Evolutionary conservation across 2,797 vertebrate species (phyloP).

Genomic region (Distichodus sexfasciatus): DNA sequence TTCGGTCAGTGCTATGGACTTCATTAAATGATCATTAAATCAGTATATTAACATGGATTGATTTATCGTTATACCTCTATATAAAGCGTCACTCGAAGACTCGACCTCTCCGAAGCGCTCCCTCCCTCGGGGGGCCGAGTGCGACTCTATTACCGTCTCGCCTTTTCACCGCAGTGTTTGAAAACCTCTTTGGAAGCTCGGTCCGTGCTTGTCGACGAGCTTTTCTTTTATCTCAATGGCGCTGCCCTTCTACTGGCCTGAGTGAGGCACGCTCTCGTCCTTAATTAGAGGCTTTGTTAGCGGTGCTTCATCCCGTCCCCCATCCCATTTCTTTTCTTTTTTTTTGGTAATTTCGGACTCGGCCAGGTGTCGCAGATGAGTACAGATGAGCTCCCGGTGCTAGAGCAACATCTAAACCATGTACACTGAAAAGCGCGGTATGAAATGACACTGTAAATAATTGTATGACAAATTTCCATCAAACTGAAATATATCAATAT

Average conservation of each 20-base stretch:
- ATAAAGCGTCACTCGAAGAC: neutral
- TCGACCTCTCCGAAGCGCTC: neutral
- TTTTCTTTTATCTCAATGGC: neutral
- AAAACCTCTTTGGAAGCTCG: neutral
- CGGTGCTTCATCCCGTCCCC: neutral
- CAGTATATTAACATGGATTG: too few relatives aligned
- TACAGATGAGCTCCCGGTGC: too few relatives aligned
- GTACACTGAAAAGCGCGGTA: too few relatives aligned
- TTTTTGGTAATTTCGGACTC: too few relatives aligned
- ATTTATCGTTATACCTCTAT: conserved; percentile 20
- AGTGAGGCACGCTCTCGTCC: neutral
- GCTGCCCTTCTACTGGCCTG: neutral
- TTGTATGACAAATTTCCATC: too few relatives aligned
- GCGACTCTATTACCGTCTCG: neutral
- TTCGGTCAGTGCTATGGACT: too few relatives aligned
- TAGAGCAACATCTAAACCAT: too few relatives aligned
- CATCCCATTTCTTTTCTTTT: neutral
- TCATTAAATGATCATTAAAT: too few relatives aligned
- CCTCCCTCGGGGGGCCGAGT: neutral
- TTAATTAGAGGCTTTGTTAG: conserved; percentile 14
- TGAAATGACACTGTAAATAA: too few relatives aligned
- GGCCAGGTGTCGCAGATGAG: too few relatives aligned
- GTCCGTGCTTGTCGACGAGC: neutral
- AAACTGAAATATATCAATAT: too few relatives aligned
- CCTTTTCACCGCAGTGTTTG: neutral